Evolutionary conservation across 2,113 vertebrate genomes (phyloP).

Genomic region (Chlamydotis undulata): DNA sequence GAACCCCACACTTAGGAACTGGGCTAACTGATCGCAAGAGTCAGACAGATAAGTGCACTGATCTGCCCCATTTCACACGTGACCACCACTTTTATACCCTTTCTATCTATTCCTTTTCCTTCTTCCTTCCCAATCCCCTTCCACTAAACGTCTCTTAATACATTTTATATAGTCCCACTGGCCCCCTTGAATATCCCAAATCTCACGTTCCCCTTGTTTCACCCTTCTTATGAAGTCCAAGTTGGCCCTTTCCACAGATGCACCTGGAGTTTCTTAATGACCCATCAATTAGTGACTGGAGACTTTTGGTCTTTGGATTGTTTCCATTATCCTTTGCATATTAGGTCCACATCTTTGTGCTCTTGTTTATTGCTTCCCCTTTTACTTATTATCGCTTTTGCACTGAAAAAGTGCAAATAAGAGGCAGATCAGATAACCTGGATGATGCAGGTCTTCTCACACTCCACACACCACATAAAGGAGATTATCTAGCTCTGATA

Average conservation of each 20-base stretch:
- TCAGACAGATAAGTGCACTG: not conserved
- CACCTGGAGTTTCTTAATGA: not conserved
- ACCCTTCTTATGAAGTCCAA: not conserved
- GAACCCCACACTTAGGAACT: not conserved
- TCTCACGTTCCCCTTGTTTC: not conserved
- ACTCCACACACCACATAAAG: not conserved
- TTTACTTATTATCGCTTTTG: not conserved
- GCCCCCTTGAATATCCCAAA: not conserved
- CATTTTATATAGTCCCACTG: not conserved
- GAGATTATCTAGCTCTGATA: not conserved
- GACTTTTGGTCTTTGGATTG: not conserved
- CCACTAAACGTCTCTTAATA: not conserved
- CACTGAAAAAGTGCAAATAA: not conserved
- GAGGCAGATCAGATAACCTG: not conserved
- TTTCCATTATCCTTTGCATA: not conserved
- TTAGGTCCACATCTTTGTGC: not conserved
- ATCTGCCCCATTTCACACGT: rapidly evolving
- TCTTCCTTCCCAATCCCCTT: not conserved
- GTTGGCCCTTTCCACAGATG: not conserved
- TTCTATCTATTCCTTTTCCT: not conserved
- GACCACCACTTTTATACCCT: not conserved
- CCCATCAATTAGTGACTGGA: not conserved
- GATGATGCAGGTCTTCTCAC: not conserved
- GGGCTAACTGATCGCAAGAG: not conserved
- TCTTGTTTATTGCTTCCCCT: not conserved